phyloP scores from a whole-genome alignment of 2,888 invertebrate genomes.

The Drosophila neotestacea region DNA sequence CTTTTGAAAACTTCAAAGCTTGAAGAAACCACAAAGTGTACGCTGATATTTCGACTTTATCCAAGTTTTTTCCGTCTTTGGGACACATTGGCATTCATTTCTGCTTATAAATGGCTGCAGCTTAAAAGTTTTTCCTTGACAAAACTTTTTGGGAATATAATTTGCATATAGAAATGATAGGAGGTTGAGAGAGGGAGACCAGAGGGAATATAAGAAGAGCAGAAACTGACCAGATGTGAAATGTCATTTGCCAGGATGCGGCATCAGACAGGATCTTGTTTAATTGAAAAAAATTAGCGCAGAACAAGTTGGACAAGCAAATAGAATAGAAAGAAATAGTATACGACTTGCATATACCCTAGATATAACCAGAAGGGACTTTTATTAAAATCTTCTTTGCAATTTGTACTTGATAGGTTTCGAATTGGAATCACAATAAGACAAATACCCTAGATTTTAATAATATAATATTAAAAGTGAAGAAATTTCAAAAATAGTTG shows the following conservation, averaged over 20 bases:
- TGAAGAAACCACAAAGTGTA: slow-evolving; percentile 9
- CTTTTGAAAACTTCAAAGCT: slow-evolving; percentile 25
- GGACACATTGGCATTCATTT: slow-evolving; percentile 41
- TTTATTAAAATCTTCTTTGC: too few relatives aligned
- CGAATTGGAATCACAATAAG: too few relatives aligned
- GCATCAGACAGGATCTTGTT: slow-evolving; percentile 44
- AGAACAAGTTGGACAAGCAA: slow-evolving; percentile 45
- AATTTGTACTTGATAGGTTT: not conserved
- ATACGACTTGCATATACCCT: not conserved
- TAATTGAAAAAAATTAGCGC: slow-evolving; percentile 73
- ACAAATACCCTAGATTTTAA: too few relatives aligned
- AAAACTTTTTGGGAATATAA: slow-evolving; percentile 30
- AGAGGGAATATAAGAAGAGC: not conserved
- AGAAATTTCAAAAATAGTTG: too few relatives aligned
- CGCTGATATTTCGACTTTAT: slow-evolving; percentile 38
- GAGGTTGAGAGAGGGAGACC: not conserved
- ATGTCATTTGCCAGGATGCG: slow-evolving; percentile 31
- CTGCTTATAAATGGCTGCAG: slow-evolving; percentile 46
- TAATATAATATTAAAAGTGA: too few relatives aligned
- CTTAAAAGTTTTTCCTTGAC: slow-evolving; percentile 44
- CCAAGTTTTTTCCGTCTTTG: not conserved
- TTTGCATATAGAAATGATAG: slow-evolving; percentile 27
- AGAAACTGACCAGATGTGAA: slow-evolving; percentile 39
- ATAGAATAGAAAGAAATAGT: not conserved
- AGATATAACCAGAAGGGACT: too few relatives aligned